phyloP scores from a whole-genome alignment of 2,113 vertebrate species.

The Hemicordylus capensis region DNA sequence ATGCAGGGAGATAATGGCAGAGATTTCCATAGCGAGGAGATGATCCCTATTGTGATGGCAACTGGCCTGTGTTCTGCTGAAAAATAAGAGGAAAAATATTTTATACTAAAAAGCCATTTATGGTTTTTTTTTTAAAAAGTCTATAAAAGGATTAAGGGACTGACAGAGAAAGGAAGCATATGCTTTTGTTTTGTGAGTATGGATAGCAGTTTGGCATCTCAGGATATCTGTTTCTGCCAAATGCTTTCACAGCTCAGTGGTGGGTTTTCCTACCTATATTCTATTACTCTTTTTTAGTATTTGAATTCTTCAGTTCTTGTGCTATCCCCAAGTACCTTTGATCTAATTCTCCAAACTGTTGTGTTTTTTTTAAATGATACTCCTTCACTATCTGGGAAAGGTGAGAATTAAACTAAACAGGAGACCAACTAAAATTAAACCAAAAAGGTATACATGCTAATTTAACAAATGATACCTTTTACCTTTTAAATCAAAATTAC shows the following conservation, averaged over 20 bases:
- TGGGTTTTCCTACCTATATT: too few species aligned
- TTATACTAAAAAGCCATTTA: background rate
- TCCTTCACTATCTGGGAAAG: too few species aligned
- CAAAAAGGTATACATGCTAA: too few species aligned
- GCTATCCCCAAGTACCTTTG: too few species aligned
- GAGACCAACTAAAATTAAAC: too few species aligned
- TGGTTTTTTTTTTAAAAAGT: background rate
- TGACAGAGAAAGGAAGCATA: background rate
- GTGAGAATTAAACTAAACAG: too few species aligned
- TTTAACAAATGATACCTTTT: too few species aligned
- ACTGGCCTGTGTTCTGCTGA: background rate
- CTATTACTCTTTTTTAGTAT: too few species aligned
- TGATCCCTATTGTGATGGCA: background rate
- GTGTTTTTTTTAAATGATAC: too few species aligned
- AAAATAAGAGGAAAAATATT: background rate
- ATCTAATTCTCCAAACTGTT: too few species aligned
- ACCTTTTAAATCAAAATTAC: too few species aligned
- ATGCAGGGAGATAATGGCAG: background rate
- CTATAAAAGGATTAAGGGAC: background rate
- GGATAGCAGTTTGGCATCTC: background rate
- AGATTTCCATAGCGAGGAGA: background rate
- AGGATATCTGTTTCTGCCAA: background rate
- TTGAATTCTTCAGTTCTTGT: too few species aligned
- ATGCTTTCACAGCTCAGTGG: background rate
- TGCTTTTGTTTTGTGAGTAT: background rate